These are phyloP conservation scores for Eumerus sabulonum DNA, from an alignment of 2,888 invertebrate species.

Conservation along the genomic window DNA sequence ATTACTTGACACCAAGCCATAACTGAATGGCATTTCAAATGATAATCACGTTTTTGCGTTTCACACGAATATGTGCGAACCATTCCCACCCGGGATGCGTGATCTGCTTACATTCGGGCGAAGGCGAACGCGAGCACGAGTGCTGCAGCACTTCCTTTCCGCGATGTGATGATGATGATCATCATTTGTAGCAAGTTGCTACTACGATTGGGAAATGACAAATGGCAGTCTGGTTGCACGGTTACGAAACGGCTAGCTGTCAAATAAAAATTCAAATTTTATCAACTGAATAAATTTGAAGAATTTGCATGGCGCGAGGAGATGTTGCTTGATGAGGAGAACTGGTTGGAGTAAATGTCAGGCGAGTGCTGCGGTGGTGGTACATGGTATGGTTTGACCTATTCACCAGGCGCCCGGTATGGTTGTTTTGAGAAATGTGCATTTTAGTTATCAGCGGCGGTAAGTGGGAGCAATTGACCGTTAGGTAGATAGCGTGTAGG, in stretches of 20 bases:
- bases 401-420: conserved; percentile 15
- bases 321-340: not conserved
- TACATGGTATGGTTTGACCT: conserved; percentile 15
- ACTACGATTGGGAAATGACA: conserved; percentile 22
- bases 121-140: too few relatives aligned
- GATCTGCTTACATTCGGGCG: conserved; percentile 6
- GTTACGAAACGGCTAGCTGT: conserved; percentile 18
- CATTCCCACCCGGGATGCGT: conserved; percentile 46
- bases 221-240: not conserved
- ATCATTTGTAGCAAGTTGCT: not conserved
- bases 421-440: conserved; percentile 24
- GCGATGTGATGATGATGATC: too few relatives aligned
- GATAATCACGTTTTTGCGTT: conserved; percentile 40
- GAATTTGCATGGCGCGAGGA: not conserved
- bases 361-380: not conserved
- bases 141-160: too few relatives aligned
- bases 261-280: conserved; percentile 23
- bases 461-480: conserved; percentile 15
- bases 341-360: conserved; percentile 20
- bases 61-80: conserved; percentile 1
- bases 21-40: conserved; percentile 35
- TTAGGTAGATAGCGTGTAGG: conserved; percentile 14
- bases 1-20: conserved; percentile 18
- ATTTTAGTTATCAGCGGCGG: conserved; percentile 21
- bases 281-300: conserved; percentile 32